Conservation (phyloP, 2,888 invertebrate species). For the Torymus texanus region DNA sequence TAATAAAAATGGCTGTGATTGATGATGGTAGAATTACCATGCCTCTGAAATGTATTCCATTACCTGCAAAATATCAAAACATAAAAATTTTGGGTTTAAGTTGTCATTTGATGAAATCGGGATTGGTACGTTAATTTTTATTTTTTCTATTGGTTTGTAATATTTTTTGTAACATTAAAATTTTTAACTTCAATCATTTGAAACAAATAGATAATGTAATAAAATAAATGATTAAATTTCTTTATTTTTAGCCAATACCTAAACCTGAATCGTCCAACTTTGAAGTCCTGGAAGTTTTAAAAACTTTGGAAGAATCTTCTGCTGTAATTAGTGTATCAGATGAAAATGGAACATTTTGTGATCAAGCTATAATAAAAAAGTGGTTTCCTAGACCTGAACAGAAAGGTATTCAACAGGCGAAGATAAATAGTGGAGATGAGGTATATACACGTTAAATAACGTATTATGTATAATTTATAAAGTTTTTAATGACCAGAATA, state of each 20-base stretch:
- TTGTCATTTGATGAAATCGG: not conserved
- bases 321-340: not conserved
- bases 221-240: no score
- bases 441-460: slow-evolving; percentile 53
- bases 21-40: slow-evolving; percentile 64
- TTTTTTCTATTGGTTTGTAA: not conserved
- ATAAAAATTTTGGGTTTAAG: slow-evolving; percentile 57
- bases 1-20: slow-evolving; percentile 61
- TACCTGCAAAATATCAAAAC: slow-evolving; percentile 58
- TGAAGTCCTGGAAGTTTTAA: no score
- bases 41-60: slow-evolving; percentile 58
- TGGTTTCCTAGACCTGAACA: slow-evolving; percentile 65
- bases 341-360: not conserved
- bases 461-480: slow-evolving; percentile 18
- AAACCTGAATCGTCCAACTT: no score
- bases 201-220: no score
- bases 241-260: no score
- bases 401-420: slow-evolving; percentile 59
- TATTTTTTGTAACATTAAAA: no score
- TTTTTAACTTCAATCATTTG: no score
- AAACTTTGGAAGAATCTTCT: no score
- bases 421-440: slow-evolving; percentile 63
- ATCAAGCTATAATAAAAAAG: slow-evolving; percentile 58
- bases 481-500: slow-evolving; percentile 22
- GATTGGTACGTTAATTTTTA: slow-evolving; percentile 30